Evolutionary conservation across 2,113 vertebrate species (phyloP), one percentile per base, ranked within the genome.

Genomic region (Pipra filicauda): DNA sequence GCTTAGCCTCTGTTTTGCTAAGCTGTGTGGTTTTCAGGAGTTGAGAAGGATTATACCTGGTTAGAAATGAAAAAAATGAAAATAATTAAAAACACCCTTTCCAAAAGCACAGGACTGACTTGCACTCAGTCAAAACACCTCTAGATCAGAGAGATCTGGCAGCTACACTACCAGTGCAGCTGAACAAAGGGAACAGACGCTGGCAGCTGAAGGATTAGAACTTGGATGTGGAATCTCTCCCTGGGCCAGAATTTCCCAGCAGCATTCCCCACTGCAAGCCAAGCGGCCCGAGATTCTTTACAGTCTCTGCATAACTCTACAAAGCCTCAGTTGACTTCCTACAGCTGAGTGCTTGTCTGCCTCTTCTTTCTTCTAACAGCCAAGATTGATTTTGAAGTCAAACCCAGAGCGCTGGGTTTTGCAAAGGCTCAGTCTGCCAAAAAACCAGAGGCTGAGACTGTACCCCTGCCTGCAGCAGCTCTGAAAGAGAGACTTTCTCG

Each of bases 151-250:
- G 69, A 61, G 49, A 57, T 39, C 14, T 84, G 79, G 64, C 72
- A 84, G 79, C 79, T 49, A n/a, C 55, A 55, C 17, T 15, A 27
- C 11, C 55, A 70, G 23, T 24, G 69, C 48, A 72, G 61, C 59
- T 46, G 33, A 85, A 83, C 51, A 67, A 59, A 55, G 79, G n/a
- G 52, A 66, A 27, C 0, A 1, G 67, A 35, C 0, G 0, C 76
- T 59, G 75, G 52, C 75, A 91, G 51, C 76, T 77, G 24, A 77
- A 58, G 43, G 69, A 74, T 65, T 64, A 81, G 43, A 82, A 77
- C 27, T 82, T 24, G 17, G 3, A 19, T 20, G 69, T 81, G 78
- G 21, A 44, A 69, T 72, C 46, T 37, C 52, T 81, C 57, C n/a
- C 69, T 37, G 43, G 51, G 70, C 58, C 73, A 52, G 37, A 39